phyloP scores from a whole-genome alignment of 1,140 invertebrate genomes.

The Acyrthosiphon pisum region DNA sequence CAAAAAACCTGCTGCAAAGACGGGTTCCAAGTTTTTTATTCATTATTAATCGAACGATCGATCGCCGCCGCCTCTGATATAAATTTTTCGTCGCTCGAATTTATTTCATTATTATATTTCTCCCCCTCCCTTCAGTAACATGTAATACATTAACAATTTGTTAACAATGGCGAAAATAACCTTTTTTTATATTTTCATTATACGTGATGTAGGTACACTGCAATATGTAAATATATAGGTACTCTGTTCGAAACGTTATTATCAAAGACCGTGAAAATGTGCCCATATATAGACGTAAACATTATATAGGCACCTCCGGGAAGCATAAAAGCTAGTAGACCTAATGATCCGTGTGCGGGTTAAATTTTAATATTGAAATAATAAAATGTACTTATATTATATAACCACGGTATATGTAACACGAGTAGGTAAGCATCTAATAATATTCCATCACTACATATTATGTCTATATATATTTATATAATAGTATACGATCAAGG shows the following conservation, averaged over 20 bases:
- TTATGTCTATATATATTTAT: neutral
- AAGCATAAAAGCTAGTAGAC: slow-evolving; percentile 30
- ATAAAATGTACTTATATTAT: neutral
- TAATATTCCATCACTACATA: neutral
- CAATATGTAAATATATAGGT: neutral
- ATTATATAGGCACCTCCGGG: neutral
- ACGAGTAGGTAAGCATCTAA: neutral
- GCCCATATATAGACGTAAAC: neutral
- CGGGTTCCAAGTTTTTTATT: neutral
- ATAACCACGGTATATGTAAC: neutral
- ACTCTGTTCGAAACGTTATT: neutral
- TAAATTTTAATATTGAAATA: slow-evolving; percentile 35
- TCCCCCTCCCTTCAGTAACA: neutral
- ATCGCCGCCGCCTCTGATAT: neutral
- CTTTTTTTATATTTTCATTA: neutral
- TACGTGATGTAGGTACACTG: neutral
- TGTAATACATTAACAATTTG: neutral
- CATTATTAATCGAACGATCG: neutral
- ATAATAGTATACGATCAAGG: neutral
- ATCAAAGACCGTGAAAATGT: neutral
- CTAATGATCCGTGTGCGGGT: slow-evolving; percentile 39
- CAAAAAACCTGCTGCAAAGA: neutral
- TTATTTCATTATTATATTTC: slow-evolving; percentile 16
- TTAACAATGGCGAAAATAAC: neutral
- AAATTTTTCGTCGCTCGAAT: neutral